phyloP scores from a whole-genome alignment of 2,888 invertebrate genomes.

The Iphiclides podalirius region DNA sequence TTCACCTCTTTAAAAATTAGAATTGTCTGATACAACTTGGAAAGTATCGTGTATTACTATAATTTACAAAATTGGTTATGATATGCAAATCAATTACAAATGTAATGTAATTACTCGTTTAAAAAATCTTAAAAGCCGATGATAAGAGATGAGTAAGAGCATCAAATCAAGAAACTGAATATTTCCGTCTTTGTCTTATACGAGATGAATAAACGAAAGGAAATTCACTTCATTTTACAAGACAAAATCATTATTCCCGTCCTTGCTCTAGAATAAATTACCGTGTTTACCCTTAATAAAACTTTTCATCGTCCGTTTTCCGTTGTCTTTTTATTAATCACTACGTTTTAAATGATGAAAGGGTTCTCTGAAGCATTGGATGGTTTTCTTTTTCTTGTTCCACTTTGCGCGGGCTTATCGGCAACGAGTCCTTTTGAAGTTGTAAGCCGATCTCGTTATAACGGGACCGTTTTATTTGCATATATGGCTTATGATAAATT shows the following conservation, averaged over 20 bases:
- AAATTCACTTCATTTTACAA: slow-evolving; percentile 9
- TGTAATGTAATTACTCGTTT: too few relatives aligned
- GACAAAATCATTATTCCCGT: slow-evolving; percentile 11
- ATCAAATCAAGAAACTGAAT: too few relatives aligned
- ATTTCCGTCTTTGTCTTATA: too few relatives aligned
- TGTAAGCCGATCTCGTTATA: neutral
- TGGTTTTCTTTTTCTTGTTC: neutral
- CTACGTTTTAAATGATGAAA: slow-evolving; percentile 8
- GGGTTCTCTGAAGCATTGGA: neutral
- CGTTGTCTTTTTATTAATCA: slow-evolving; percentile 12
- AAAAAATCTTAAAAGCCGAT: too few relatives aligned
- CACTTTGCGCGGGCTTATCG: neutral
- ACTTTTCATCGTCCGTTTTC: slow-evolving; percentile 14
- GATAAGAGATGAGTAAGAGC: too few relatives aligned
- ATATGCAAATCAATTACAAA: too few relatives aligned
- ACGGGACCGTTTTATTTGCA: neutral
- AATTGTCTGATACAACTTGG: too few relatives aligned
- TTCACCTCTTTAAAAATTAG: too few relatives aligned
- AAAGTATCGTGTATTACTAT: too few relatives aligned
- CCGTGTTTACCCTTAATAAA: slow-evolving; percentile 10
- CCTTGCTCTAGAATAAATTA: slow-evolving; percentile 1
- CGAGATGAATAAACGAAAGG: slow-evolving; percentile 10
- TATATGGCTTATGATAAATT: too few relatives aligned
- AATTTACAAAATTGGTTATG: too few relatives aligned
- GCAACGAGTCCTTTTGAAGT: neutral